Percentiles rank a stretch among this genome's conserved stretches.
Conservation (phyloP, 2,113 vertebrate genomes). For the Cyprinodon tularosa region DNA sequence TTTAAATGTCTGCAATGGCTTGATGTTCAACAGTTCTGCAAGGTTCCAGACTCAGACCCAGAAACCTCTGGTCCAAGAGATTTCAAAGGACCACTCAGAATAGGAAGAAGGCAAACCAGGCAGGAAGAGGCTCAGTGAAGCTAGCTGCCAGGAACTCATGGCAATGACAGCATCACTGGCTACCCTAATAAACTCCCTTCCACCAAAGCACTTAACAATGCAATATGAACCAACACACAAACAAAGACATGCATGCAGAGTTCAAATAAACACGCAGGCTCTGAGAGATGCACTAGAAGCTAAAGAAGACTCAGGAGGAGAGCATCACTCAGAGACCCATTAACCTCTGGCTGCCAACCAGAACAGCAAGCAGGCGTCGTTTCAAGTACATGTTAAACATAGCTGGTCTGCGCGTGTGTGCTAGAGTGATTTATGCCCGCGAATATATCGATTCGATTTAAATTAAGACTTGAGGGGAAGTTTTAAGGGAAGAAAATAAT, state of each 20-base stretch:
- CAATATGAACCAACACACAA: conserved; percentile 56
- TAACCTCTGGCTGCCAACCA: conserved; percentile 73
- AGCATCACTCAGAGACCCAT: conserved; percentile 75
- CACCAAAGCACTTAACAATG: conserved; percentile 67
- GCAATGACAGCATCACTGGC: conserved; percentile 54
- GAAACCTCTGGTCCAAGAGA: conserved; percentile 44
- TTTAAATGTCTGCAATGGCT: conserved; percentile 56
- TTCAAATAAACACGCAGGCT: conserved; percentile 63
- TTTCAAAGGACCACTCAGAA: conserved; percentile 40
- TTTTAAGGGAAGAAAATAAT: conserved; percentile 23
- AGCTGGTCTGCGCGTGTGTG: conserved; percentile 39
- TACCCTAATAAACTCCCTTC: conserved; percentile 52
- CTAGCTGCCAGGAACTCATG: conserved; percentile 57
- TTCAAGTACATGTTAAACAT: conserved; percentile 64
- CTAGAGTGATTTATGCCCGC: conserved; percentile 51
- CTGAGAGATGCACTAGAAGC: conserved; percentile 57
- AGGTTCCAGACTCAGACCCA: conserved; percentile 39
- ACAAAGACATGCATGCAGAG: conserved; percentile 58
- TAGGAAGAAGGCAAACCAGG: conserved; percentile 49
- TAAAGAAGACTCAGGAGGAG: conserved; percentile 55
- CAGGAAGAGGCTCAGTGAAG: conserved; percentile 48
- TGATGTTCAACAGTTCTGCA: conserved; percentile 50
- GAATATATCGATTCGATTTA: conserved; percentile 20
- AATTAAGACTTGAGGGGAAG: conserved; percentile 26
- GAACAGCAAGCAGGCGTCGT: conserved; percentile 55